Base-by-base conservation (phyloP, 1,140 invertebrate species). In the Drosophila kepulauana region DNA sequence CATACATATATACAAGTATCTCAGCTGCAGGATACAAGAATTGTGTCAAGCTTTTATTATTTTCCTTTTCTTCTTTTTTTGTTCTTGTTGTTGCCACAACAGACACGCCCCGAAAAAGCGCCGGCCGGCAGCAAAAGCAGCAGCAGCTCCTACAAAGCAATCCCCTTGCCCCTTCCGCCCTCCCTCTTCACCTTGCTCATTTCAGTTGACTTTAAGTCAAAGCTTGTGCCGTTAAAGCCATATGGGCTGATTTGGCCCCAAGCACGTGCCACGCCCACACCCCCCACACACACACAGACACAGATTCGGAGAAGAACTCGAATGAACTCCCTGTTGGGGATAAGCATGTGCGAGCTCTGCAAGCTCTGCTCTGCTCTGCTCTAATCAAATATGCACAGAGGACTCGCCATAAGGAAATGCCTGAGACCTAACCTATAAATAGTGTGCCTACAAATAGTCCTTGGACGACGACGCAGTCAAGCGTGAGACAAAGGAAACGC, bases 181-280 rank as follows among this genome's bases (percentile, higher is more conserved):
- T 46, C 38, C 28, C 54, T 11, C 11, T 3, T 10, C 15, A 1
- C 6, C 25, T 49, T 25, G 15, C n/a, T 25, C 20, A 25, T 25
- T 25, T 25, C 20, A 25, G 51, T 33, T 15, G 30, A 33, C 51
- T 35, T 54, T 54, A 35, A 54, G 11, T 33, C 15, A n/a, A 3
- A 3, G 48, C 51, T 25, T 54, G 28, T 54, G 28, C 25, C 35
- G 28, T 48, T 68, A 41, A 74, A 56, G 65, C 38, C 64, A 67
- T 43, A 45, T 58, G 54, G 75, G 54, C 49, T 35, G 61, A 49
- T 74, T 45, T 46, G 43, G 13, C 62, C 4, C 49, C 62, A 64
- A 8, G 35, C 54, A 57, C 54, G 54, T 57, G 54, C 33, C 54
- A 54, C 51, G 13, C 30, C 25, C 35, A 25, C 54, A 15, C 28